Conservation (phyloP, 2,113 vertebrate species). For the Coryphaenoides rupestris region DNA sequence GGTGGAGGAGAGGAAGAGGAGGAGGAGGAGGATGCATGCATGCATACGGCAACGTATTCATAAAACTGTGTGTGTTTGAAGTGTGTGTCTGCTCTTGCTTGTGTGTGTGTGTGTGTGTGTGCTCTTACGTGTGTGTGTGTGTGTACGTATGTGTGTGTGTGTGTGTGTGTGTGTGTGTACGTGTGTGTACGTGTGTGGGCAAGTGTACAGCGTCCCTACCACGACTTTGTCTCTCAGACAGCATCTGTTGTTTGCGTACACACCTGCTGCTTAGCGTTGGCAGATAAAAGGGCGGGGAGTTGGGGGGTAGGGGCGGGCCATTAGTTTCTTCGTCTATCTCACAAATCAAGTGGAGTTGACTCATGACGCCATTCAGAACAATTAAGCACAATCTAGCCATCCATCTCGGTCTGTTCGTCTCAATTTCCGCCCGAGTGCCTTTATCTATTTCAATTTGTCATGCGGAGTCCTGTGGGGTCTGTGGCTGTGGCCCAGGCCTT, state of each 20-base stretch:
- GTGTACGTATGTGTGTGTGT: conserved; percentile 22
- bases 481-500: no score
- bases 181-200: no score
- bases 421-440: background rate
- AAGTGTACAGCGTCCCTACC: conserved; percentile 36
- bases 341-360: background rate
- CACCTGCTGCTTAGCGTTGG: conserved; percentile 54
- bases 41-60: background rate
- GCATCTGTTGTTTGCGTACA: conserved; percentile 54
- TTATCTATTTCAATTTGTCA: no score
- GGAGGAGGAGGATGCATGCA: no score
- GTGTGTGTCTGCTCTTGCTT: no score
- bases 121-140: no score
- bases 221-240: conserved; percentile 31
- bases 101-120: conserved; percentile 27
- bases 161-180: no score
- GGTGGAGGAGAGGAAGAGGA: background rate
- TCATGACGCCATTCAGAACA: no score
- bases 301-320: no score
- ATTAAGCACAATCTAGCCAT: no score
- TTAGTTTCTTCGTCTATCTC: background rate
- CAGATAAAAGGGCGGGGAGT: background rate
- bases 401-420: background rate
- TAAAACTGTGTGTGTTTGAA: conserved; percentile 23
- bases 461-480: no score